Evolutionary conservation across 2,113 vertebrate genomes (phyloP), one percentile per base, ranked within the genome.

Genomic region (Platycercus adscitus): DNA sequence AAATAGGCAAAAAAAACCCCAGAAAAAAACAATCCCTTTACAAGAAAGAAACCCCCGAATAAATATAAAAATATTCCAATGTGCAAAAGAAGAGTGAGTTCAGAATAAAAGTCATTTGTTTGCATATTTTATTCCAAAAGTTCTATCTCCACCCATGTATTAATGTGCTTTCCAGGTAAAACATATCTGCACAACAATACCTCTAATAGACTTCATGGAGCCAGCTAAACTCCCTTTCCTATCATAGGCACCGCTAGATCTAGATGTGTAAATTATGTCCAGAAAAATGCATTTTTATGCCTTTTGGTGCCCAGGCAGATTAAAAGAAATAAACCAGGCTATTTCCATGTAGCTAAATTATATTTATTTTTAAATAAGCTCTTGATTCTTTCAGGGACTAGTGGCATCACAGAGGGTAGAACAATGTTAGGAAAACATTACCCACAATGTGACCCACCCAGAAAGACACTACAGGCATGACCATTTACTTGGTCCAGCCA

Each of bases 161-260:
- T 96, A 88, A 95, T 95, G 91, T 71, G 55, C 91, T 95, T 96
- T 96, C 93, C 94, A 95, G 95, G 96, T 97, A 97, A 93, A 95
- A 73, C 26, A 41, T 25, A 83, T 91, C 68, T 86, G 43, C 85
- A 66, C 75, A 73, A 31, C 84, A 90, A 33, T 71, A 80, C n/a
- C 20, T 93, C 68, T 56, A 65, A 60, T 3, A 76, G 69, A 52
- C 68, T 90, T 70, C 37, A 58, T 28, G 82, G 81, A 93, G 55
- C 43, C 84, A 66, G 75, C 66, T 66, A 31, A 85, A 58, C 43
- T 94, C 37, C 33, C 17, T 89, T 90, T 63, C 17, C 47, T 86
- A 55, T 23, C 43, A 21, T 0, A 75, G 71, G 43, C 71, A 83
- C 37, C 16, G 50, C 46, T 77, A 64, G 81, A 66, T 58, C 41